Evolutionary conservation across 1,140 invertebrate genomes (phyloP), one percentile per base, ranked within the genome.

Genomic region (honey bee (Apis mellifera)): DNA sequence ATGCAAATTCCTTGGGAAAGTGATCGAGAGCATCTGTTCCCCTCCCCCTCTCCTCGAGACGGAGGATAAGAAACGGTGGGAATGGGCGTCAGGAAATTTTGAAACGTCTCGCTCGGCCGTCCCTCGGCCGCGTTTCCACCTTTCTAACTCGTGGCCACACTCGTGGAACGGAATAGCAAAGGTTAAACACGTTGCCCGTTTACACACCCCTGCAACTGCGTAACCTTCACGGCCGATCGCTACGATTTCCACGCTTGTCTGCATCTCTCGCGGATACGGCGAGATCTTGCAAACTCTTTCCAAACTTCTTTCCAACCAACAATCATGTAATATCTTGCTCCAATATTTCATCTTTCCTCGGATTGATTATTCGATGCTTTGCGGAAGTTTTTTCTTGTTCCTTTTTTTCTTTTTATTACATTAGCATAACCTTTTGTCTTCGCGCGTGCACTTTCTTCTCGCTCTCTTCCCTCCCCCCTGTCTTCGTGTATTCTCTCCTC

Each of bases 201-300:
- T 77, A 55, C 84, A 72, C 84, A 79, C 75, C 84, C 80, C 81
- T 60, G 50, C 57, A 60, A 85, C 73, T 65, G 86, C 84, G 84
- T 86, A 87, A 86, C 84, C 84, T 87, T 87, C 86, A 79, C 66
- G 84, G 68, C 50, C 78, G 78, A 81, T 82, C 74, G 84, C 52
- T 55, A 72, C 64, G 32, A 32, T 15, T 80, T 82, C 66, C 78
- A 57, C 68, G 72, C 68, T 60, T 71, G 48, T 59, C 23, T 7
- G 17, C 66, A 23, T 64, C 62, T 32, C 17, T 3, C 9, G 7
- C 9, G 32, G 32, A 42, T 5, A 7, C 4, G 5, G 32, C 5
- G 32, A 42, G 32, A 32, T 32, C 32, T 3, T 32, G 32, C 32
- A 32, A 32, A 32, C 2, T 2, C 32, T 32, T 32, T 32, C 32